Evolutionary conservation across 2,888 invertebrate species (phyloP).

Genomic region (Copidosoma aretas): DNA sequence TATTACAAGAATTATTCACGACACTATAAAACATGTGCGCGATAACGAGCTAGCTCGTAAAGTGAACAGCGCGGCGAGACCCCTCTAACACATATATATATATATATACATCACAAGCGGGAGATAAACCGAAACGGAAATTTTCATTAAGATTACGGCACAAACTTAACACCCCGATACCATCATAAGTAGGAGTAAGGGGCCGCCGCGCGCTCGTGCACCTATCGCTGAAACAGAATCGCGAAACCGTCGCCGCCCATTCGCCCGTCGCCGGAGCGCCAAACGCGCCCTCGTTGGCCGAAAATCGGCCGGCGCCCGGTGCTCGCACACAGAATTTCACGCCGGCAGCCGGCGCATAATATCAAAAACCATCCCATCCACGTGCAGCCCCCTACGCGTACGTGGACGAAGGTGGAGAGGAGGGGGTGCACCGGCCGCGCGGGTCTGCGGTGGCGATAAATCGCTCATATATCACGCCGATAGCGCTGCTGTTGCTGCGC

Average conservation of each 20-base stretch:
- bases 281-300: not conserved
- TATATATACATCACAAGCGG: not conserved
- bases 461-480: constrained; percentile 32
- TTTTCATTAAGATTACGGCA: constrained; percentile 20
- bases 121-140: constrained; percentile 11
- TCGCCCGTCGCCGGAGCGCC: too few species aligned
- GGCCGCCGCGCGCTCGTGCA: not conserved
- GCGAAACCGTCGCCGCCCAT: not conserved
- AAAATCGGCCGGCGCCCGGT: not conserved
- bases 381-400: not conserved
- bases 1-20: too few species aligned
- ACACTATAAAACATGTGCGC: too few species aligned
- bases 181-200: not conserved
- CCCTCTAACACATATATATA: too few species aligned
- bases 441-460: constrained; percentile 10
- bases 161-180: constrained; percentile 9
- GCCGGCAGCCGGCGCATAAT: constrained; percentile 16
- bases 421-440: not conserved
- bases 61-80: too few species aligned
- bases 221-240: constrained; percentile 18
- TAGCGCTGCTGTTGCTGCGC: constrained; percentile 19
- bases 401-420: too few species aligned
- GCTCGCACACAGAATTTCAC: constrained; percentile 20
- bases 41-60: too few species aligned
- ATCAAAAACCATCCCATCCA: constrained; percentile 1